Evolutionary conservation across 1,140 invertebrate species (phyloP), one percentile per base, ranked within the genome.

Genomic region (Homalodisca vitripennis): DNA sequence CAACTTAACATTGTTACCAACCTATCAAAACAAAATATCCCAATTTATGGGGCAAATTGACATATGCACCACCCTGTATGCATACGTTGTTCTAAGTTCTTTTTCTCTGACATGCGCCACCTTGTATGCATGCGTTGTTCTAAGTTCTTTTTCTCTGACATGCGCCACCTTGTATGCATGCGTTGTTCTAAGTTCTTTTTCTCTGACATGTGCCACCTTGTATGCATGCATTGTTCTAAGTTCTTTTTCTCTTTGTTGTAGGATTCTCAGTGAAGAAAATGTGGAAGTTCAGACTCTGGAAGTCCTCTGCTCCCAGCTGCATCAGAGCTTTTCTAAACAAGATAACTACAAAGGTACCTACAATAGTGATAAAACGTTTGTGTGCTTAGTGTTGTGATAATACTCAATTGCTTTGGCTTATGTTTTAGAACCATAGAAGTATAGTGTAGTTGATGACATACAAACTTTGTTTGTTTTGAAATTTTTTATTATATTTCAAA

Each of bases 241-340:
- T n/a, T n/a, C n/a, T n/a, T n/a, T n/a, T n/a, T n/a, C n/a, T 41
- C 34, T 17, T 41, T 41, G 34, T 71, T 69, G 30, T n/a, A 74
- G 71, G n/a, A 82, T 92, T 57, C 77, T 92, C 2, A 86, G 86
- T 69, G 87, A 89, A 77, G 85, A 87, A 70, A 86, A 86, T 70
- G 80, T 86, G 12, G 85, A 87, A 63, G 84, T 80, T 47, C 83
- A 85, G 71, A 85, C 83, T 14, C 82, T 92, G 73, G 90, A 92
- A 75, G 79, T 78, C 29, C 77, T 92, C 22, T 84, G 84, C 1
- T 82, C 82, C 70, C 87, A 90, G 75, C 81, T 94, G 48, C 88
- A 91, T 76, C 91, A 91, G 77, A 71, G 53, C 34, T 72, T 74
- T 32, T 57, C 71, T 47, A 73, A 72, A 73, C 68, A 70, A 70